Conservation (phyloP, 1,140 invertebrate species). For the Leptopilina clavipes region DNA sequence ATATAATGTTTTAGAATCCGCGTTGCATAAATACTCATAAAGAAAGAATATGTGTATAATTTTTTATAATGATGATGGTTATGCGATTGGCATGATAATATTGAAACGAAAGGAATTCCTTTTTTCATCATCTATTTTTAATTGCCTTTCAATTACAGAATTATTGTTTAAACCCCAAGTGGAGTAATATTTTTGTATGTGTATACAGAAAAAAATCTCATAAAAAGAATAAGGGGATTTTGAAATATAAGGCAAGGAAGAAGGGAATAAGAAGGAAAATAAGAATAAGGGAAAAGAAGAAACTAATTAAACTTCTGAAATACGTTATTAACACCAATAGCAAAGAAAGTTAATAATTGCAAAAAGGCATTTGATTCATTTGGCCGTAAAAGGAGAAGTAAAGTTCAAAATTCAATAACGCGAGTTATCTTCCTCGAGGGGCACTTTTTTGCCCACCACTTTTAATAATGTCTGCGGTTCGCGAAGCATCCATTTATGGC, state of each 20-base stretch:
- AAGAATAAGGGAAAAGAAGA: neutral
- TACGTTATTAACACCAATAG: slow-evolving; percentile 16
- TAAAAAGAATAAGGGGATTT: neutral
- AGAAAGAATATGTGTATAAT: too few relatives aligned
- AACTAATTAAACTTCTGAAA: slow-evolving; percentile 4
- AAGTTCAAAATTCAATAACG: slow-evolving; percentile 31
- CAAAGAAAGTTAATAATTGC: slow-evolving; percentile 25
- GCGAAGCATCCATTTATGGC: slow-evolving; percentile 23
- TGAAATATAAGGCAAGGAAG: neutral
- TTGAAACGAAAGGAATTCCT: too few relatives aligned
- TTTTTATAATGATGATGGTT: too few relatives aligned
- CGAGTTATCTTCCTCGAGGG: neutral
- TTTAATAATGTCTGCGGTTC: slow-evolving; percentile 8
- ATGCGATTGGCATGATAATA: too few relatives aligned
- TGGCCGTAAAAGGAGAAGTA: slow-evolving; percentile 20
- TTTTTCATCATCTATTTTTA: too few relatives aligned
- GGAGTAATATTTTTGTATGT: neutral
- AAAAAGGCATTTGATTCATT: slow-evolving; percentile 22
- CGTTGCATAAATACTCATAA: too few relatives aligned
- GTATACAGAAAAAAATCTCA: neutral
- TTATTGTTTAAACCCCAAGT: neutral
- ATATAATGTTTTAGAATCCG: too few relatives aligned
- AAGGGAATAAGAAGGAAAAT: too few relatives aligned
- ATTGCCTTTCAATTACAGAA: neutral
- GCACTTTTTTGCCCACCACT: slow-evolving; percentile 2